These are phyloP conservation scores for Drosophila simulans DNA, from an alignment of 1,140 invertebrate species.

Conservation along the genomic window DNA sequence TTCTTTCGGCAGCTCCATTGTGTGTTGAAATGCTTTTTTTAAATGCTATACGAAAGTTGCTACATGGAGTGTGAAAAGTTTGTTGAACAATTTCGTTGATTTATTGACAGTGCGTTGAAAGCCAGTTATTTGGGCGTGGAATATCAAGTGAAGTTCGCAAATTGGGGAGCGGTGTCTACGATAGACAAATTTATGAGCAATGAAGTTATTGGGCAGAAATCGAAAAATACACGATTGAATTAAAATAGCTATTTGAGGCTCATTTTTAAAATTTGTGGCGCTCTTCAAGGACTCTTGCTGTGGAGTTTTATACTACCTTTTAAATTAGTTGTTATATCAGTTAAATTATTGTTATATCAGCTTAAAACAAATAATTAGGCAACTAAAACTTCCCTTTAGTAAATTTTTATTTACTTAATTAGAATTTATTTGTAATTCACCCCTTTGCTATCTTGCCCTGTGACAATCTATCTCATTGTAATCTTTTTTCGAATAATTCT, in stretches of 20 bases:
- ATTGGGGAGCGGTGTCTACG: neutral
- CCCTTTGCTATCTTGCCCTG: neutral
- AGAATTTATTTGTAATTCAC: neutral
- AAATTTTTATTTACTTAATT: neutral
- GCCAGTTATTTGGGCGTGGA: constrained; percentile 35
- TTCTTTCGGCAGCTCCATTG: constrained; percentile 40
- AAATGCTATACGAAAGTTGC: constrained; percentile 35
- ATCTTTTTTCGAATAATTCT: constrained; percentile 2
- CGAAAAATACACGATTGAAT: no score
- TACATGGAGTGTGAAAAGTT: constrained; percentile 34
- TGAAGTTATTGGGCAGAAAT: neutral
- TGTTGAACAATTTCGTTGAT: constrained; percentile 35
- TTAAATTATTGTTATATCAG: no score
- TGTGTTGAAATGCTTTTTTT: constrained; percentile 32
- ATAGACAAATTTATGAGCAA: neutral
- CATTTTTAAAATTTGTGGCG: no score
- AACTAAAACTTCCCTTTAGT: no score
- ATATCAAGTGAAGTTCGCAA: constrained; percentile 35
- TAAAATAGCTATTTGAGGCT: neutral
- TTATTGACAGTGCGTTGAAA: constrained; percentile 50
- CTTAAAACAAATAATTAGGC: no score
- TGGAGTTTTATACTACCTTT: neutral
- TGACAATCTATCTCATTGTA: neutral
- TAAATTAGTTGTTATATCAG: no score
- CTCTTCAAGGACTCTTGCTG: no score